Percentiles rank a stretch among this genome's conserved stretches.
Evolutionary conservation across 1,140 invertebrate genomes (phyloP).

Genomic region (Oppia nitens): DNA sequence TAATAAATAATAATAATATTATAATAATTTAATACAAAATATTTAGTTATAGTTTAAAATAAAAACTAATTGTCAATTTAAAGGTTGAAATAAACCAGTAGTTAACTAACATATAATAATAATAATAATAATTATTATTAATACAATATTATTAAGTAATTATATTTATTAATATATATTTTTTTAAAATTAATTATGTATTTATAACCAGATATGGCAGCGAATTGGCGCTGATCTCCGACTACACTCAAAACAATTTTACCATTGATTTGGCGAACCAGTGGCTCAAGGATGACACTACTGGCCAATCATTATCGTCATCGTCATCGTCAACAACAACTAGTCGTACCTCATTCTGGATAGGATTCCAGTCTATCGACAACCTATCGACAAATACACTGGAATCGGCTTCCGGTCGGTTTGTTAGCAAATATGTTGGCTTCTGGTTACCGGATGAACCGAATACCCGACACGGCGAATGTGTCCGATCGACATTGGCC

Average conservation of each 20-base stretch:
- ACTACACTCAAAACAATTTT: conserved; percentile 75
- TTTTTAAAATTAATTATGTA: not conserved
- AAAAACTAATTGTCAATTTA: not conserved
- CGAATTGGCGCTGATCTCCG: conserved; percentile 72
- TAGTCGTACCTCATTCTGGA: conserved; percentile 10
- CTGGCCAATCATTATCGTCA: not conserved
- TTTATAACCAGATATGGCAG: conserved; percentile 59
- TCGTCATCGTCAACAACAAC: not conserved
- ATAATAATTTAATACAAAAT: not conserved
- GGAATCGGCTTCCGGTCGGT: conserved; percentile 72
- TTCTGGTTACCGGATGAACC: conserved; percentile 49
- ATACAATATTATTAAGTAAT: not conserved
- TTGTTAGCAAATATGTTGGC: conserved; percentile 74
- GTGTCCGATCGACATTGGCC: conserved; percentile 53
- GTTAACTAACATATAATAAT: not conserved
- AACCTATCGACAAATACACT: conserved; percentile 79
- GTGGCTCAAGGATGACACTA: conserved; percentile 23
- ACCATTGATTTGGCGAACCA: conserved; percentile 52
- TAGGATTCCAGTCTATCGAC: conserved; percentile 65
- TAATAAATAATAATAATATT: too few species aligned
- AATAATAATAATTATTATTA: not conserved
- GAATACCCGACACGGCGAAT: conserved; percentile 63
- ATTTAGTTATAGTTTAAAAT: not conserved
- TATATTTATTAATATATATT: not conserved
- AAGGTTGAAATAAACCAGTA: not conserved